Percentiles rank a stretch among this genome's conserved stretches.
These are phyloP conservation scores for Eristalis tenax DNA, from an alignment of 2,888 invertebrate species.

Conservation along the genomic window DNA sequence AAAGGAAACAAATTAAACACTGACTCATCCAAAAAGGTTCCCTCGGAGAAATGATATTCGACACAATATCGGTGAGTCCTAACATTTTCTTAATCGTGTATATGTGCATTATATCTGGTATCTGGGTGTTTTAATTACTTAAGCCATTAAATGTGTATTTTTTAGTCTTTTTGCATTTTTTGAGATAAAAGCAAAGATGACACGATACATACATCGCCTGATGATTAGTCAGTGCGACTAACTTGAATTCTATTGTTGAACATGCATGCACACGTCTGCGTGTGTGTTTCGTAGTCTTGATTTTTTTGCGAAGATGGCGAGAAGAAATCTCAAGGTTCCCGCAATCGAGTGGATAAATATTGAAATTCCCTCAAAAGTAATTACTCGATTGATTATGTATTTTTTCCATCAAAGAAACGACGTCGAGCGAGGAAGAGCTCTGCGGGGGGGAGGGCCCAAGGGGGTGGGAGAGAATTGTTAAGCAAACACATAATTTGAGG, in stretches of 20 bases:
- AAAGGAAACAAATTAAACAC: constrained; percentile 31
- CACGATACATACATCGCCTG: neutral
- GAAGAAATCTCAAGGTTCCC: constrained; percentile 41
- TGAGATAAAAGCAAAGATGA: neutral
- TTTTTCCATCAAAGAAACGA: neutral
- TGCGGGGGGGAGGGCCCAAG: neutral
- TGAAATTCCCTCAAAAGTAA: constrained; percentile 60
- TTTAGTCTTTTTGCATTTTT: neutral
- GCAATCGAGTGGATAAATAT: constrained; percentile 50
- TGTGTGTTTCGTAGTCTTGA: neutral
- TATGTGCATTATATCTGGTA: neutral
- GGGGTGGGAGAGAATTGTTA: constrained; percentile 26
- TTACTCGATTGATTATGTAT: constrained; percentile 7
- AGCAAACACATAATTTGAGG: constrained; percentile 63
- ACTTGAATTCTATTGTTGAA: constrained; percentile 9
- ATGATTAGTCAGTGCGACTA: constrained; percentile 30
- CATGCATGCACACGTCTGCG: neutral
- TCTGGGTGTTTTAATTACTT: neutral
- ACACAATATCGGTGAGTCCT: constrained; percentile 59
- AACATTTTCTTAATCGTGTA: neutral
- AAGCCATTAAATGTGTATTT: neutral
- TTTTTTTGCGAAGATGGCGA: neutral
- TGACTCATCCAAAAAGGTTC: constrained; percentile 59
- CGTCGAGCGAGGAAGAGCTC: too few species aligned
- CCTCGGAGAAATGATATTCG: constrained; percentile 70